Base-by-base conservation (phyloP, 2,888 invertebrate species). In the Synanthedon vespiformis region DNA sequence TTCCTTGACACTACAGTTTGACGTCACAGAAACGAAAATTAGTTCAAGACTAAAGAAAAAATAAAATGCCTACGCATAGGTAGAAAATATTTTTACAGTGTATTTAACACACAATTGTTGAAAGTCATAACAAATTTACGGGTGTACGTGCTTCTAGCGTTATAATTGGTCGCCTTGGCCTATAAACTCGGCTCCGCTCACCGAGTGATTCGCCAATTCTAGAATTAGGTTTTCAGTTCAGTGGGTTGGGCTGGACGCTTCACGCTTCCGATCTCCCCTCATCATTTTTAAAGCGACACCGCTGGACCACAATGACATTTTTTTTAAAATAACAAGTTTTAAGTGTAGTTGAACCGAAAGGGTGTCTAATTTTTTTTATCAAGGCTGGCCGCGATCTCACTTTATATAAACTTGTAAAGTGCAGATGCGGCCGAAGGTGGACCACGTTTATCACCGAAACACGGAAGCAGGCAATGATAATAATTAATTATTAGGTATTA, bases 141-240 rank as follows among this genome's bases (percentile, higher is more conserved):
- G 54, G 54, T 62, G 48, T 59, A 58, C 63, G 57, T 61, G 59
- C 69, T 72, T 66, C 69, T 70, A 70, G 65, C 66, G 59, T 65
- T 64, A 65, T 74, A 71, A 75, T 81, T 77, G 77, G 77, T 82
- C 62, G 76, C 86, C 86, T 86, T 86, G 86, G 81, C 85, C 86
- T 77, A 81, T 79, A 77, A 80, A 77, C 70, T 68, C 68, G 65
- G 67, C 74, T 68, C 72, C 70, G 70, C 73, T 77, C 73, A 66
- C 71, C 64, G 67, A 68, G 73, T 71, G 75, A 79, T 78, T 82
- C 78, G 80, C 77, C 82, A 82, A 80, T 82, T 85, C 82, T 81
- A 82, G 83, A 86, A 84, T 84, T 85, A 84, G 86, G 86, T 86
- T 85, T 86, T 78, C 83, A 83, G 86, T 72, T 82, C 84, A 86